These are phyloP conservation scores for Toxotes jaculatrix DNA, from an alignment of 2,113 vertebrate genomes.

Conservation along the genomic window DNA sequence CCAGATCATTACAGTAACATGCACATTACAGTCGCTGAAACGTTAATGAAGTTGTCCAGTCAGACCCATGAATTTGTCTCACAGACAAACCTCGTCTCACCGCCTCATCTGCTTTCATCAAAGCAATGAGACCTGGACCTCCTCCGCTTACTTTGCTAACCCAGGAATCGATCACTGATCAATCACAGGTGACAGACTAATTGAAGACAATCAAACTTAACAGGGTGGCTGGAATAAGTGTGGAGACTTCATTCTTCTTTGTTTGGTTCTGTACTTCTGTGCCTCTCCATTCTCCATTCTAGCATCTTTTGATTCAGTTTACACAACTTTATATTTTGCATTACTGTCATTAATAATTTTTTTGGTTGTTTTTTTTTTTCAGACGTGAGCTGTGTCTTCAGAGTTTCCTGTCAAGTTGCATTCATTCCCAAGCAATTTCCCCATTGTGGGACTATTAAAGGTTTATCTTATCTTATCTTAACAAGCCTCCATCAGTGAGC, in stretches of 20 bases:
- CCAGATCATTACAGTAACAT: neutral
- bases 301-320: too few species aligned
- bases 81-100: slow-evolving; percentile 10
- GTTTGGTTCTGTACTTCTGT: neutral
- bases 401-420: too few species aligned
- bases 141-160: slow-evolving; percentile 18
- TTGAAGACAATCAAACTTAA: slow-evolving; percentile 8
- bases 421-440: too few species aligned
- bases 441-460: too few species aligned
- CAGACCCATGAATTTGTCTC: slow-evolving; percentile 28
- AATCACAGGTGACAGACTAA: slow-evolving; percentile 39
- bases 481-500: too few species aligned
- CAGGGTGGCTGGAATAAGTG: neutral
- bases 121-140: slow-evolving; percentile 13
- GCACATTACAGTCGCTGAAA: neutral
- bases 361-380: too few species aligned
- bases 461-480: too few species aligned
- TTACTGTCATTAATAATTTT: too few species aligned
- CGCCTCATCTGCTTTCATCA: slow-evolving; percentile 28
- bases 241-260: neutral
- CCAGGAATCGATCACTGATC: slow-evolving; percentile 26
- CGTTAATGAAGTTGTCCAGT: slow-evolving; percentile 19
- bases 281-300: too few species aligned
- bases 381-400: too few species aligned
- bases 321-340: neutral